phyloP scores from a whole-genome alignment of 2,113 vertebrate species.

The Tetraodon nigroviridis region DNA sequence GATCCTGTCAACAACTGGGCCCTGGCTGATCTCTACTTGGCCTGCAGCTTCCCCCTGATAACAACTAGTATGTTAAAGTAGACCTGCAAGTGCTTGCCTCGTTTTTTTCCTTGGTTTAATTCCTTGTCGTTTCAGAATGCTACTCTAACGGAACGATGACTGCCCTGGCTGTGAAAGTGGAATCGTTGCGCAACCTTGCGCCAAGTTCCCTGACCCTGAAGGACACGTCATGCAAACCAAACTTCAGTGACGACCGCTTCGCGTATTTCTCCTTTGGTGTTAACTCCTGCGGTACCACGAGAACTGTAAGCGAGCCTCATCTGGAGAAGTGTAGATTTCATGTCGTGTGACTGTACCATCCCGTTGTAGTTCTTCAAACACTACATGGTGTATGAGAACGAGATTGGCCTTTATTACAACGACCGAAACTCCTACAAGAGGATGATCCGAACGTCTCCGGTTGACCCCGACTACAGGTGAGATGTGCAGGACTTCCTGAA shows the following conservation, averaged over 20 bases:
- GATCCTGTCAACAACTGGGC: constrained; percentile 49
- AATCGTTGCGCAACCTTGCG: constrained; percentile 52
- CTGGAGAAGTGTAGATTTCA: background rate
- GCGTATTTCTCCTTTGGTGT: constrained; percentile 66
- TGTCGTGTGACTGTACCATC: fast-evolving
- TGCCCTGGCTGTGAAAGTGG: constrained; percentile 65
- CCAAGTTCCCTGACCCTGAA: constrained; percentile 59
- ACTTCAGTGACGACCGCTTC: constrained; percentile 53
- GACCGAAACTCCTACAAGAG: background rate
- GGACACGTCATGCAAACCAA: constrained; percentile 67
- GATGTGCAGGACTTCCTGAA: background rate
- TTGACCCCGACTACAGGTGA: constrained; percentile 61
- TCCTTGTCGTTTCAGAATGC: constrained; percentile 51
- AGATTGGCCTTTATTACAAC: constrained; percentile 45
- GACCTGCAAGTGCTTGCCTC: too few species aligned
- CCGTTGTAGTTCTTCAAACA: constrained; percentile 60
- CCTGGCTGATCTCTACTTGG: constrained; percentile 60
- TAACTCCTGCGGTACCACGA: constrained; percentile 69
- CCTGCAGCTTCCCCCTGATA: constrained; percentile 67
- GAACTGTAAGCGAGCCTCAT: constrained; percentile 43
- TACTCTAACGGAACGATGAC: constrained; percentile 70
- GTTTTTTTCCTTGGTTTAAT: too few species aligned
- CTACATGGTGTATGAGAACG: constrained; percentile 71
- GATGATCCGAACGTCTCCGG: background rate
- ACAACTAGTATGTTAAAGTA: constrained; percentile 51